These are phyloP conservation scores for Metridium senile DNA, from an alignment of 92 coral and sea anemone species.

Conservation along the genomic window DNA sequence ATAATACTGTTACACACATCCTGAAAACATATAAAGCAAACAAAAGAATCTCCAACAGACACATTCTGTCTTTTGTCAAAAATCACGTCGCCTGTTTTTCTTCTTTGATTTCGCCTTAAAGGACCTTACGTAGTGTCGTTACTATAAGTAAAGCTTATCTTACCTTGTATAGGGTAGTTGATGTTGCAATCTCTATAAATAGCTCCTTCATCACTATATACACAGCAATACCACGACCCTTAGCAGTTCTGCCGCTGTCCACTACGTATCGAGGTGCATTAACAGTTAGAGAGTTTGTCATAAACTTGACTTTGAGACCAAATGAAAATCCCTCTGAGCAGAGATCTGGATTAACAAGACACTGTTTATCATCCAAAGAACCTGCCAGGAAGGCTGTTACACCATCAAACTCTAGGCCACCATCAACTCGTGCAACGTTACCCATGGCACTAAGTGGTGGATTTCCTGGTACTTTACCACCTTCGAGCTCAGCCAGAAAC, in stretches of 20 bases:
- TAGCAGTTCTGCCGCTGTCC: slow-evolving; percentile 74
- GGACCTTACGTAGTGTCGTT: too few species aligned
- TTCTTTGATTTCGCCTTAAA: too few species aligned
- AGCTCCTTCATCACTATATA: slow-evolving; percentile 62
- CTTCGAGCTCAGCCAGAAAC: slow-evolving; percentile 60
- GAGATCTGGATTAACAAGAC: slow-evolving; percentile 63
- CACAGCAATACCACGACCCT: slow-evolving; percentile 57
- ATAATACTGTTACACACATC: neutral
- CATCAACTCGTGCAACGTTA: slow-evolving; percentile 41
- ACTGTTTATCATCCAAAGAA: slow-evolving; percentile 45
- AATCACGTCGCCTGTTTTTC: too few species aligned
- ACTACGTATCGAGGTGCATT: slow-evolving; percentile 67
- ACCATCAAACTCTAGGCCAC: slow-evolving; percentile 79
- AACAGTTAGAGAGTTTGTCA: slow-evolving; percentile 52
- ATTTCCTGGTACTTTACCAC: slow-evolving; percentile 57
- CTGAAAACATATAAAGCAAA: too few species aligned
- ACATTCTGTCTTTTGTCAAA: too few species aligned
- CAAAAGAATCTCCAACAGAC: too few species aligned
- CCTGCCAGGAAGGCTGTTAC: slow-evolving; percentile 51
- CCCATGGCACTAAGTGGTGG: slow-evolving; percentile 69
- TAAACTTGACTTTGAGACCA: slow-evolving; percentile 63
- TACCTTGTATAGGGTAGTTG: slow-evolving; percentile 70
- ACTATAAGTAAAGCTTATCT: neutral
- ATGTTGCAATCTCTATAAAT: slow-evolving; percentile 65
- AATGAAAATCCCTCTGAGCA: slow-evolving; percentile 66